phyloP scores from a whole-genome alignment of 2,888 invertebrate genomes.

The Diarsia mendica region DNA sequence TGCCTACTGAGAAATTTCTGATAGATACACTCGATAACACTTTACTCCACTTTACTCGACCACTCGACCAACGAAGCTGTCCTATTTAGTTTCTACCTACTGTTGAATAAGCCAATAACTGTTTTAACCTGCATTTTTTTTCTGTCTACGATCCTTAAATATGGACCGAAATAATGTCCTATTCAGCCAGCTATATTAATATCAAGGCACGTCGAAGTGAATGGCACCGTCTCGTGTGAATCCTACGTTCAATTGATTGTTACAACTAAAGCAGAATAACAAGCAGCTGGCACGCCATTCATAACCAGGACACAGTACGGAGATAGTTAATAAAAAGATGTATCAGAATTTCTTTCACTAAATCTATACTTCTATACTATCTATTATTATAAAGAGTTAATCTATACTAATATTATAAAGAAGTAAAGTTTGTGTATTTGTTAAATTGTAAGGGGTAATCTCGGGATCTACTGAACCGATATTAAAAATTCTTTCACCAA shows the following conservation, averaged over 20 bases:
- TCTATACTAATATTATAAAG: too few relatives aligned
- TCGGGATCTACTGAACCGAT: too few relatives aligned
- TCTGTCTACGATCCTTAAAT: too few relatives aligned
- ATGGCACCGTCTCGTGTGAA: slow-evolving; percentile 35
- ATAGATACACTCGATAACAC: too few relatives aligned
- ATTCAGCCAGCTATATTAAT: slow-evolving; percentile 23
- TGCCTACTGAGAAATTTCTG: too few relatives aligned
- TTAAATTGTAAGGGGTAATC: too few relatives aligned
- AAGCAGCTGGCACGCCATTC: slow-evolving; percentile 57
- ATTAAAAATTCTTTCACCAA: too few relatives aligned
- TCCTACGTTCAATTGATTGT: slow-evolving; percentile 65
- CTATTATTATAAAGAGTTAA: too few relatives aligned
- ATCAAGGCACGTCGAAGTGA: slow-evolving; percentile 6
- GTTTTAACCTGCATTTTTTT: not conserved
- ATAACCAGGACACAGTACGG: slow-evolving; percentile 18
- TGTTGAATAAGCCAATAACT: not conserved
- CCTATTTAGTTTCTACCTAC: not conserved
- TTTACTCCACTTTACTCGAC: too few relatives aligned
- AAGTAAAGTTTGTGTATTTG: too few relatives aligned
- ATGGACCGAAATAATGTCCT: slow-evolving; percentile 10
- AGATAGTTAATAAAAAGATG: slow-evolving; percentile 22
- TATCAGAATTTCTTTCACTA: slow-evolving; percentile 12
- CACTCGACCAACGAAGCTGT: too few relatives aligned
- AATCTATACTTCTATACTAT: too few relatives aligned
- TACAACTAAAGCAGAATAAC: slow-evolving; percentile 40